Percentiles rank a stretch among this genome's conserved stretches.
phyloP scores from a whole-genome alignment of 2,888 invertebrate genomes.

The Xylota segnis region DNA sequence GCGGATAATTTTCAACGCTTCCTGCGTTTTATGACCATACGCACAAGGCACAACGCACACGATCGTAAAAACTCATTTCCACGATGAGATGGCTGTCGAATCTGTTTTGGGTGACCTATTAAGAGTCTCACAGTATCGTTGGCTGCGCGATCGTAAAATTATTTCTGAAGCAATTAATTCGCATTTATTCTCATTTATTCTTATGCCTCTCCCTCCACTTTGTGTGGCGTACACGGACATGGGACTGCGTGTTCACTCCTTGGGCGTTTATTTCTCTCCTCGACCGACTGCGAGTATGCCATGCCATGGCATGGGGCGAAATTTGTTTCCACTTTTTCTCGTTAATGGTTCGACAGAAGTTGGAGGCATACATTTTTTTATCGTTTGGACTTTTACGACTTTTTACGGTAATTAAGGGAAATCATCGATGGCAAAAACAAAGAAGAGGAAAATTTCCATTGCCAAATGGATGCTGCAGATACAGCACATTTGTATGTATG shows the following conservation, averaged over 20 bases:
- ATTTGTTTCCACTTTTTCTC: slow-evolving; percentile 53
- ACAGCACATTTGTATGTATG: no score
- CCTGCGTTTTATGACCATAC: slow-evolving; percentile 62
- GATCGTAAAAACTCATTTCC: slow-evolving; percentile 68
- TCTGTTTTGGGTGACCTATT: slow-evolving; percentile 61
- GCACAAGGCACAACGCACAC: slow-evolving; percentile 37
- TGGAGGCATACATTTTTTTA: slow-evolving; percentile 60
- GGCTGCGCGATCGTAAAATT: slow-evolving; percentile 64
- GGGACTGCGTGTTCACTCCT: slow-evolving; percentile 58
- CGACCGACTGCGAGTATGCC: no score
- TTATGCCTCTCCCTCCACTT: slow-evolving; percentile 25
- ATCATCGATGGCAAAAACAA: slow-evolving; percentile 51
- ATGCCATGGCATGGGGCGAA: slow-evolving; percentile 42
- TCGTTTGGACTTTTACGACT: slow-evolving; percentile 66
- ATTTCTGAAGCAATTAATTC: slow-evolving; percentile 75
- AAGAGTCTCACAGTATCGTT: slow-evolving; percentile 17
- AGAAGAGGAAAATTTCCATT: slow-evolving; percentile 12
- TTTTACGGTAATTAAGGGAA: slow-evolving; percentile 68
- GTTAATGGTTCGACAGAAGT: slow-evolving; percentile 62
- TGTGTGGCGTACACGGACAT: slow-evolving; percentile 30
- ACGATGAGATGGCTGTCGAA: slow-evolving; percentile 37
- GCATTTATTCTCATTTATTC: slow-evolving; percentile 70
- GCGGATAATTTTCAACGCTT: slow-evolving; percentile 61
- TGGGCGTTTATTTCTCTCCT: slow-evolving; percentile 36
- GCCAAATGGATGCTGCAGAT: slow-evolving; percentile 21